phyloP scores from a whole-genome alignment of 2,797 vertebrate genomes.

The Rhinella marina region DNA sequence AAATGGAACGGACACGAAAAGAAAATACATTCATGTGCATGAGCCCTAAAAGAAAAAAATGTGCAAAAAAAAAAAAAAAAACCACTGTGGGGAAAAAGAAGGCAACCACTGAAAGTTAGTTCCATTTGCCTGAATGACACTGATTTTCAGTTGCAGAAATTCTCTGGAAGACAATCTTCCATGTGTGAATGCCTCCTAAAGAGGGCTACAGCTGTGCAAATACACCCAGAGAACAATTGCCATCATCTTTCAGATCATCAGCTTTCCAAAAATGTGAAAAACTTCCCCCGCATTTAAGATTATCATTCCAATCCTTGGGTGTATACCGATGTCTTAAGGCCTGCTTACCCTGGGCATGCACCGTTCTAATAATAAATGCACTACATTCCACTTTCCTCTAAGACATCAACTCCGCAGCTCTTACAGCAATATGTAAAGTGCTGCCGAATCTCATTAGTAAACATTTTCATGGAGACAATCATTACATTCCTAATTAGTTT shows the following conservation, averaged over 20 bases:
- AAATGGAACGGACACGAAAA: too few relatives aligned
- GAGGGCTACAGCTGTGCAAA: too few relatives aligned
- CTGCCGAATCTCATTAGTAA: neutral
- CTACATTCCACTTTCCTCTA: neutral
- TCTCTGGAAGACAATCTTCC: too few relatives aligned
- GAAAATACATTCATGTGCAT: too few relatives aligned
- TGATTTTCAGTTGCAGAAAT: too few relatives aligned
- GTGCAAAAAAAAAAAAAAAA: too few relatives aligned
- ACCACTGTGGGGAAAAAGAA: too few relatives aligned
- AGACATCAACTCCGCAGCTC: neutral
- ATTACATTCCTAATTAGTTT: neutral
- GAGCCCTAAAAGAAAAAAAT: too few relatives aligned
- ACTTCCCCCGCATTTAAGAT: neutral
- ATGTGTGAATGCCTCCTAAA: too few relatives aligned
- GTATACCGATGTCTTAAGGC: neutral
- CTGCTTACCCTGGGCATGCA: neutral
- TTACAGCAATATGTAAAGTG: neutral
- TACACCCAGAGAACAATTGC: too few relatives aligned
- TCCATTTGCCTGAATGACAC: too few relatives aligned
- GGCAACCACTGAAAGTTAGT: too few relatives aligned
- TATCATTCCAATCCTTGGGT: neutral
- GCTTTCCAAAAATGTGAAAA: neutral
- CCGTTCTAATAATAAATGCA: neutral
- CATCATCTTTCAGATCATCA: neutral
- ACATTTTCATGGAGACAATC: neutral